A percentile compares a stretch with the other conserved stretches of the same genome.
phyloP scores from a whole-genome alignment of 2,888 invertebrate species.

The Apotomis capreana region DNA sequence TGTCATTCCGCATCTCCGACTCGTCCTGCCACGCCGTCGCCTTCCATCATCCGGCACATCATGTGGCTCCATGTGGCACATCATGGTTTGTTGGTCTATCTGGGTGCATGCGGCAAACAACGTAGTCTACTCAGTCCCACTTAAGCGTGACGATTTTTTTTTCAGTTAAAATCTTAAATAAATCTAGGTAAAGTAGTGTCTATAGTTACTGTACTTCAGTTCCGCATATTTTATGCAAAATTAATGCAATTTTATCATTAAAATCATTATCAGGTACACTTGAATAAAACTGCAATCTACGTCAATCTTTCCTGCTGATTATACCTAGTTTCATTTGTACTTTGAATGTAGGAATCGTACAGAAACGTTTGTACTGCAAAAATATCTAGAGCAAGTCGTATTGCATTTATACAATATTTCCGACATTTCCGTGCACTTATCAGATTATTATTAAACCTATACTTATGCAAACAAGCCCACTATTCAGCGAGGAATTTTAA shows the following conservation, averaged over 20 bases:
- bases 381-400: constrained; percentile 22
- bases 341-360: neutral
- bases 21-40: too few relatives aligned
- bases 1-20: too few relatives aligned
- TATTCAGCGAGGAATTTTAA: constrained; percentile 12
- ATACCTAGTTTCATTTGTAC: neutral
- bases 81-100: too few relatives aligned
- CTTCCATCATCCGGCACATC: too few relatives aligned
- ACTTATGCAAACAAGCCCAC: constrained; percentile 7
- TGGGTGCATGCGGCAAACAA: too few relatives aligned
- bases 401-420: constrained; percentile 6
- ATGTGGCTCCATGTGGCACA: too few relatives aligned
- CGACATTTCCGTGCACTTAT: constrained; percentile 15
- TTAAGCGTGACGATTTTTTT: too few relatives aligned
- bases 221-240: too few relatives aligned
- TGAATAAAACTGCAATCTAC: neutral
- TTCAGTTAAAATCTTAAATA: too few relatives aligned
- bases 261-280: neutral
- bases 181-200: too few relatives aligned
- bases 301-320: constrained; percentile 5
- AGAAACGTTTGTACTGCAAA: constrained; percentile 7
- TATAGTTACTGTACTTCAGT: too few relatives aligned
- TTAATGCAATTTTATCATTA: neutral
- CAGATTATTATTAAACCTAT: constrained; percentile 18
- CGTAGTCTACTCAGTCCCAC: too few relatives aligned